Base-by-base conservation (phyloP, 2,113 vertebrate species). In the Chaenogobius annularis region DNA sequence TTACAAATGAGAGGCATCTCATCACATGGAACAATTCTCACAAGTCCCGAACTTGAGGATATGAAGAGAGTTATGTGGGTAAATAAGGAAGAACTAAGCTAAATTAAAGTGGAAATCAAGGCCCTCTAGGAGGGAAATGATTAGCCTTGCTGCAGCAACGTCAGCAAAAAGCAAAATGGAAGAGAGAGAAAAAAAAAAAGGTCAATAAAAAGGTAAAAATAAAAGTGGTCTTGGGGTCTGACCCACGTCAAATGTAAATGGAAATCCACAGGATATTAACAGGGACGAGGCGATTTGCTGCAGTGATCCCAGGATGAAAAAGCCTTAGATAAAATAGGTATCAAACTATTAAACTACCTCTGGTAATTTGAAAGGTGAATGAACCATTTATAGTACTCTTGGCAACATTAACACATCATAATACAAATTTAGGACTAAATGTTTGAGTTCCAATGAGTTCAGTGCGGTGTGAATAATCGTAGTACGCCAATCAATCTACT, bases 381-480 rank as follows among this genome's bases (percentile, higher is more conserved):
- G n/a, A 8, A 54, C 50, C 50, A 66, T 77, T 74, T 50, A 67
- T 15, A 71, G 59, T 73, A 72, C 84, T 83, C 80, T 73, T 71
- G 75, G 67, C 46, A 26, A 43, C 23, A n/a, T 58, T 47, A 66
- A 23, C 6, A 58, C 55, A 63, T 61, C 31, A 19, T 69, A 54
- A 84, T 75, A n/a, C 20, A 64, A 40, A 71, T 73, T 80, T 69
- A 69, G 64, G 50, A 15, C 67, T 52, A 17, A 68, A 75, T 69
- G 40, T 72, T 58, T 56, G 70, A 70, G 54, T 68, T 20, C 50
- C n/a, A 75, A 66, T 59, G 59, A 71, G 61, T 35, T 69, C 56
- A 81, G 69, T 80, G 31, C 79, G 23, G 69, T 61, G 65, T 67
- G 50, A 80, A 77, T 75, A 68, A 66, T 20, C 44, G 68, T 69